Evolutionary conservation across 2,888 invertebrate species (phyloP).

Genomic region (Drosophila antonietae): DNA sequence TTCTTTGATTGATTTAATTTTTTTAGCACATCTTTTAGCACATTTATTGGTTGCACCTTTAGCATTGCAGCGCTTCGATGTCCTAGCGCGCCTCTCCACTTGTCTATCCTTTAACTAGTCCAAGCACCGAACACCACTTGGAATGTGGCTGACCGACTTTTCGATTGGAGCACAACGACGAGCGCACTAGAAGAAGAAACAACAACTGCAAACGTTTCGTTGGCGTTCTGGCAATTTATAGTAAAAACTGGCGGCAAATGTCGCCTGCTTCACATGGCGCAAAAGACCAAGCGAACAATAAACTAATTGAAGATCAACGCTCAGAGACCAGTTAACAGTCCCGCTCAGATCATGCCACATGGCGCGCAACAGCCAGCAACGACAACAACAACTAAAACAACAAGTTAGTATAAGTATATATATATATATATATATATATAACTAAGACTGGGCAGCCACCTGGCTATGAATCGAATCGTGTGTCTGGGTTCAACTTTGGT

Average conservation of each 20-base stretch:
- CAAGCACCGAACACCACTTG: slow-evolving; percentile 53
- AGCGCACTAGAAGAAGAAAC: slow-evolving; percentile 58
- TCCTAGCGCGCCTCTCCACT: slow-evolving; percentile 55
- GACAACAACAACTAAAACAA: slow-evolving; percentile 18
- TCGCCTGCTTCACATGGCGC: slow-evolving; percentile 82
- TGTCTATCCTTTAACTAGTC: slow-evolving; percentile 46
- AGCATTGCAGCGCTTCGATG: slow-evolving; percentile 70
- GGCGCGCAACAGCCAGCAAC: slow-evolving; percentile 39
- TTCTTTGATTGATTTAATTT: not conserved
- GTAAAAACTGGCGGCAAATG: slow-evolving; percentile 73
- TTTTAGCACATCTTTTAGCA: not conserved
- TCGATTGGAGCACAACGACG: slow-evolving; percentile 39
- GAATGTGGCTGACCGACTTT: slow-evolving; percentile 44
- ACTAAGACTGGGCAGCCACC: slow-evolving; percentile 57
- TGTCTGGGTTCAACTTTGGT: slow-evolving; percentile 56
- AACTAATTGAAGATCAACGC: slow-evolving; percentile 75
- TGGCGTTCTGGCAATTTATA: slow-evolving; percentile 69
- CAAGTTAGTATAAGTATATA: slow-evolving; percentile 19
- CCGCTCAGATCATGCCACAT: slow-evolving; percentile 68
- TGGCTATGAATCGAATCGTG: slow-evolving; percentile 69
- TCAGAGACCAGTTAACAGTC: slow-evolving; percentile 37
- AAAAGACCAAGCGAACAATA: slow-evolving; percentile 70
- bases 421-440: slow-evolving; percentile 4
- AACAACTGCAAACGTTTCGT: slow-evolving; percentile 70
- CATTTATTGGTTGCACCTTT: slow-evolving; percentile 67